Evolutionary conservation across 2,113 vertebrate species (phyloP).

Genomic region (Halichoeres trimaculatus): DNA sequence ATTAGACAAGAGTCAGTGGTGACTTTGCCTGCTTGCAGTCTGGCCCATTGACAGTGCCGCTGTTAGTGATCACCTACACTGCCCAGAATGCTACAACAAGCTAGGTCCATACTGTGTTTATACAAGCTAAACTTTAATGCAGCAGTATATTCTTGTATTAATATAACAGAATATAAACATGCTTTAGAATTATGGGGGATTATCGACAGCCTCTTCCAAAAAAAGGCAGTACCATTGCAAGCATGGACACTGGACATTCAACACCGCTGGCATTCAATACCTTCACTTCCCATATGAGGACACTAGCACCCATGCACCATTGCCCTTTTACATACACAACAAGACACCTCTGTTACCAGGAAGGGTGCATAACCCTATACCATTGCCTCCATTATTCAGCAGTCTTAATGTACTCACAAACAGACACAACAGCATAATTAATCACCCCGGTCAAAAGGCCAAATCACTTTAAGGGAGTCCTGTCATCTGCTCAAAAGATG

Average conservation of each 20-base stretch:
- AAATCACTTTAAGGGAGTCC: neutral
- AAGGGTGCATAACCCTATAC: slow-evolving; percentile 45
- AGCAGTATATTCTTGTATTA: neutral
- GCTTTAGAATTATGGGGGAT: neutral
- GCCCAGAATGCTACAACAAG: neutral
- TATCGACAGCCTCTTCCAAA: neutral
- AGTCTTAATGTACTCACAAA: slow-evolving; percentile 30
- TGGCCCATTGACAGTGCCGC: slow-evolving; percentile 1
- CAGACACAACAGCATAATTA: slow-evolving; percentile 48
- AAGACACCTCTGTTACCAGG: slow-evolving; percentile 43
- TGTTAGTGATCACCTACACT: slow-evolving; percentile 17
- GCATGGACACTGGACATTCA: slow-evolving; percentile 28
- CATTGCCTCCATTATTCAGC: slow-evolving; percentile 59
- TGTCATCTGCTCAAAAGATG: slow-evolving; percentile 12
- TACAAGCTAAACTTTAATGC: neutral
- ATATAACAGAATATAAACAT: neutral
- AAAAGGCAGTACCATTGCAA: neutral
- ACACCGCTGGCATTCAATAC: slow-evolving; percentile 34
- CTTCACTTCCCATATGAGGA: slow-evolving; percentile 11
- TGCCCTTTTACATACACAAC: slow-evolving; percentile 30
- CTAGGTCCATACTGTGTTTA: neutral
- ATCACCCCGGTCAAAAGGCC: slow-evolving; percentile 40
- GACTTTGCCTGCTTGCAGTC: slow-evolving; percentile 30
- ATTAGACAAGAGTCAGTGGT: slow-evolving; percentile 84
- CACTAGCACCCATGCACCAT: slow-evolving; percentile 13